A percentile compares a stretch with the other conserved stretches of the same genome.
These are phyloP conservation scores for Samia ricini DNA, from an alignment of 1,140 invertebrate genomes.

Conservation along the genomic window DNA sequence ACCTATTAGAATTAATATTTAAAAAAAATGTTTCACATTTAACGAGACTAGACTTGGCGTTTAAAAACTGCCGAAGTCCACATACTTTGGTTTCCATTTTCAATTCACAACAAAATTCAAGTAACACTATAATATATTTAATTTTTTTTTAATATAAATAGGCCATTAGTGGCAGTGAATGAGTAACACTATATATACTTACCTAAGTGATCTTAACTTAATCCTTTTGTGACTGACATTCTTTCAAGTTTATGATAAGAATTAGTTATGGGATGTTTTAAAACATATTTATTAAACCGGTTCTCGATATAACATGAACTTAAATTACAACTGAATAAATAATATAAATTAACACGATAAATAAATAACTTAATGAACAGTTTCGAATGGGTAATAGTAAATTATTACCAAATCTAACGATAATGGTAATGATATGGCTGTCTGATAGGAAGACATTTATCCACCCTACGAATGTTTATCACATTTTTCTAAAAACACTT, in stretches of 20 bases:
- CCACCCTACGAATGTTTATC: background rate
- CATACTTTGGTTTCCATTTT: conserved; percentile 42
- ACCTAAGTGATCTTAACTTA: background rate
- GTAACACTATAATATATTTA: conserved; percentile 15
- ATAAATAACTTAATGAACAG: background rate
- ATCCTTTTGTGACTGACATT: background rate
- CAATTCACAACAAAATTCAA: conserved; percentile 34
- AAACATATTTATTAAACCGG: background rate
- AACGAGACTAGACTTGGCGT: conserved; percentile 58
- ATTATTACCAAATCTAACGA: background rate
- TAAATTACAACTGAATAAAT: background rate
- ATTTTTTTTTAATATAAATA: conserved; percentile 41
- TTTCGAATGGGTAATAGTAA: background rate
- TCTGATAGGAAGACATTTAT: background rate
- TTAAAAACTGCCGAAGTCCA: conserved; percentile 45
- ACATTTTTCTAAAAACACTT: background rate
- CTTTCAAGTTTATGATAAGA: background rate
- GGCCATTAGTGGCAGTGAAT: conserved; percentile 58
- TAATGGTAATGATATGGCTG: background rate
- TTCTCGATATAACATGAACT: background rate
- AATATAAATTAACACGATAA: background rate
- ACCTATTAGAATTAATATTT: conserved; percentile 29
- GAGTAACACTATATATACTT: conserved; percentile 18
- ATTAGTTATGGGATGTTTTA: background rate
- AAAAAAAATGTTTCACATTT: conserved; percentile 37